Base-by-base conservation (phyloP, 2,797 vertebrate species). In the Notolepis coatsorum region DNA sequence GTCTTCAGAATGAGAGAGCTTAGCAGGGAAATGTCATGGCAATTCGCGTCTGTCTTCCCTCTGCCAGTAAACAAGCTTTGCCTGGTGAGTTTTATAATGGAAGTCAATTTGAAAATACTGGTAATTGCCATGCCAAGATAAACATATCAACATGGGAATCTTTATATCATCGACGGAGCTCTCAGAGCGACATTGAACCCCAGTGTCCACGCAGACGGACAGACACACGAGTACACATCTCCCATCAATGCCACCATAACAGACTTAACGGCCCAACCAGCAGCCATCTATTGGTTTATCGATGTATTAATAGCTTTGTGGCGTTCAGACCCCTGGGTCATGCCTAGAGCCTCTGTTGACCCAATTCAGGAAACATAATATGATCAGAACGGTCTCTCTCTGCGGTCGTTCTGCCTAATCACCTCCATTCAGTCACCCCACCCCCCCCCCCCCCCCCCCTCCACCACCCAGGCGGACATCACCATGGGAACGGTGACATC, bases 401-500 rank as follows among this genome's bases (percentile, higher is more conserved):
- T n/a, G n/a, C n/a, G n/a, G n/a, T n/a, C n/a, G n/a, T n/a, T n/a
- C n/a, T n/a, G n/a, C n/a, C n/a, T n/a, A n/a, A n/a, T n/a, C 35
- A n/a, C 35, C n/a, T 17, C 5, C 39, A 42, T 7, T 3, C 17
- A 20, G 4, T 3, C 39, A 20, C 39, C 3, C 18, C 38, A 39
- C 38, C 4, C 38, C 7, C 17, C 1, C 5, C 13, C 38, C 13
- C 38, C 4, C 17, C 4, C 17, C 4, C n/a, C 2, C n/a, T 8
- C 41, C 53, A 24, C 39, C 27, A 1, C 7, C 0, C 8, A 42
- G 3, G 45, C 20, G 45, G n/a, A 0, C 37, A 38, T 89, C 65
- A 41, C 79, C 76, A 81, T 86, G 81, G 85, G 68, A 82, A 83
- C 78, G 0, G 10, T 77, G 73, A 83, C 81, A 70, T 87, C 73